Evolutionary conservation across 2,888 invertebrate species (phyloP).

Genomic region (Baccha elongata): DNA sequence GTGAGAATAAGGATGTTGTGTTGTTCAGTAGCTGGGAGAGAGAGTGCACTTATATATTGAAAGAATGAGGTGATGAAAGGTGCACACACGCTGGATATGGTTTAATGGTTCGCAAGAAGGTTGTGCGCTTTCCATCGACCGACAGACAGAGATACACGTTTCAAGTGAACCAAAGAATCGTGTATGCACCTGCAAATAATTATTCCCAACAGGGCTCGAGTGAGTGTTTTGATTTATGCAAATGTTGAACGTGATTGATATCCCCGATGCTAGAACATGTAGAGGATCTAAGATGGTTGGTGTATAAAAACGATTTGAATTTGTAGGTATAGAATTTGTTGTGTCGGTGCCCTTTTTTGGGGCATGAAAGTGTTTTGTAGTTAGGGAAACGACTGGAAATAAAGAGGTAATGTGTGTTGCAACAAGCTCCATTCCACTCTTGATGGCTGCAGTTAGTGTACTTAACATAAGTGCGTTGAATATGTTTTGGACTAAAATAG

Average conservation of each 20-base stretch:
- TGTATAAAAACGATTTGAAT: constrained; percentile 3
- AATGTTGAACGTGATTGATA: constrained; percentile 70
- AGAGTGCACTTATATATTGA: constrained; percentile 61
- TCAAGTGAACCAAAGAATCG: constrained; percentile 24
- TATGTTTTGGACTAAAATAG: no score
- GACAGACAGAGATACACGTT: constrained; percentile 19
- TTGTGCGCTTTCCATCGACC: constrained; percentile 6
- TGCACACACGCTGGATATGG: constrained; percentile 56
- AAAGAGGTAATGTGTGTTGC: constrained; percentile 2
- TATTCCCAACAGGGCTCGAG: constrained; percentile 61
- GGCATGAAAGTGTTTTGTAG: neutral
- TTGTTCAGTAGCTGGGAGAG: constrained; percentile 59
- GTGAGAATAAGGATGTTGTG: constrained; percentile 70
- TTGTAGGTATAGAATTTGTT: constrained; percentile 15
- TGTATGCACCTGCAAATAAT: constrained; percentile 72
- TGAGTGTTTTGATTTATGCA: constrained; percentile 73
- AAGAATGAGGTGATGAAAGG: constrained; percentile 72
- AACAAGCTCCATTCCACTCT: neutral
- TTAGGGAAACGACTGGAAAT: constrained; percentile 4
- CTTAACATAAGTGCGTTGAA: no score
- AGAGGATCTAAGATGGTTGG: constrained; percentile 3
- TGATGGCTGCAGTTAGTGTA: no score
- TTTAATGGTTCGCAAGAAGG: constrained; percentile 54
- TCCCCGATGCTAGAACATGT: constrained; percentile 31
- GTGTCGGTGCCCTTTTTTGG: constrained; percentile 42